Evolutionary conservation across 2,113 vertebrate species (phyloP).

Genomic region (Eubucco bourcierii): DNA sequence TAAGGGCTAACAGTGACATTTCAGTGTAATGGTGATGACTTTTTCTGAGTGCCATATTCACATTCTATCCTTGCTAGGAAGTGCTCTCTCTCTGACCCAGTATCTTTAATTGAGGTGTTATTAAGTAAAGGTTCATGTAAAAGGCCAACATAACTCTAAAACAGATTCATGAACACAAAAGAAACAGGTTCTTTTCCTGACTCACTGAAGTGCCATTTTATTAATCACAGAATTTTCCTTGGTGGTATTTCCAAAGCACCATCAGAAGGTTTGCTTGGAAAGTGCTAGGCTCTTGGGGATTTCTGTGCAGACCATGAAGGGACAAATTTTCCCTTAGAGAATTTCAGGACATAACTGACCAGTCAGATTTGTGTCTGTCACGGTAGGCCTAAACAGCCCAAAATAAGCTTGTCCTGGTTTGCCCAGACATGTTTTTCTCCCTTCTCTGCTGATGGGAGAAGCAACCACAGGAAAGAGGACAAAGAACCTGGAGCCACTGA

Average conservation of each 20-base stretch:
- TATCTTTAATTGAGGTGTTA: slow-evolving; percentile 20
- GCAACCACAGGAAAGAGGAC: no score
- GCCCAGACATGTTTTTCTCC: no score
- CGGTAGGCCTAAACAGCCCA: no score
- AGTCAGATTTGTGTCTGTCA: not conserved
- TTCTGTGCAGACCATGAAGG: not conserved
- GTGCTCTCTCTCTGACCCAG: not conserved
- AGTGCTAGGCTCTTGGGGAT: not conserved
- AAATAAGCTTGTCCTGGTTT: no score
- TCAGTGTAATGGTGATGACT: not conserved
- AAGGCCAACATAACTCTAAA: slow-evolving; percentile 40
- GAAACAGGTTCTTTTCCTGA: not conserved
- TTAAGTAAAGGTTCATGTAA: slow-evolving; percentile 18
- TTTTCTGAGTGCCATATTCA: slow-evolving; percentile 3
- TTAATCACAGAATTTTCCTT: not conserved
- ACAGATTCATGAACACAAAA: not conserved
- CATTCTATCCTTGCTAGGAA: not conserved
- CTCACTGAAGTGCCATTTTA: not conserved
- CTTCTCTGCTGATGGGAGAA: no score
- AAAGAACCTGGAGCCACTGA: no score
- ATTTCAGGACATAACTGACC: not conserved
- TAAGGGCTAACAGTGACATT: slow-evolving; percentile 19
- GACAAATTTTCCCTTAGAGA: not conserved
- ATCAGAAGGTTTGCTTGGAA: not conserved
- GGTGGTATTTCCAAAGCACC: not conserved